Conservation (phyloP, 2,113 vertebrate genomes). For the Cepphus grylle region DNA sequence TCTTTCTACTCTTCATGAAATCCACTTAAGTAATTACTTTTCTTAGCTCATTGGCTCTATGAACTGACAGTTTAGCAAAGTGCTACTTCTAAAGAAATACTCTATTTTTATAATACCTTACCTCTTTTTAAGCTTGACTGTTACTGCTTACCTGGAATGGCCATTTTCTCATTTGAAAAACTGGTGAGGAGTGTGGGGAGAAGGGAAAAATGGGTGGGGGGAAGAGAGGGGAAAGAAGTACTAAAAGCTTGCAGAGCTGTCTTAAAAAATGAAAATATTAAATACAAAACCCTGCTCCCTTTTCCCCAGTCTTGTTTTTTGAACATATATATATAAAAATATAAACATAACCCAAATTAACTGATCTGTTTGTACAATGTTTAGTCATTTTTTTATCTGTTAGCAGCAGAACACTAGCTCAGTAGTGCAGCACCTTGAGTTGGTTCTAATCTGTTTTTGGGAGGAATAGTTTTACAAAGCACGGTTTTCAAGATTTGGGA, state of each 20-base stretch:
- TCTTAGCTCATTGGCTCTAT: constrained; percentile 83
- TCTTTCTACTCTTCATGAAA: constrained; percentile 84
- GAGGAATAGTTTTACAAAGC: background rate
- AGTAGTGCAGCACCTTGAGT: background rate
- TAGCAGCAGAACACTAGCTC: background rate
- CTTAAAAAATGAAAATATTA: background rate
- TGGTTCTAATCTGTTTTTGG: background rate
- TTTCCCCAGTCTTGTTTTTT: background rate
- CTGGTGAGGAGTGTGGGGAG: background rate
- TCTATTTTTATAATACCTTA: constrained; percentile 12
- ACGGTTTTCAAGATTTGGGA: background rate
- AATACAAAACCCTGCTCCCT: background rate
- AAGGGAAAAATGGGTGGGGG: background rate
- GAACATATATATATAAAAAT: background rate
- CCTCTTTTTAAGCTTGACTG: constrained; percentile 3
- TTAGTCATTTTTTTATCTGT: background rate
- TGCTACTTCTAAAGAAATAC: constrained; percentile 71
- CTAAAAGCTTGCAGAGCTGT: background rate
- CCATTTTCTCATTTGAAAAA: background rate
- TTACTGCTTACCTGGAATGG: background rate
- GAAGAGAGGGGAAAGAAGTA: background rate
- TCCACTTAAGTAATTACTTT: constrained; percentile 87
- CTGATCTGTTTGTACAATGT: background rate
- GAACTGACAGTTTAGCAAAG: constrained; percentile 76
- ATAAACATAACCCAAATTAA: background rate